Percentiles rank a stretch among this genome's conserved stretches.
These are phyloP conservation scores for Ormyrus pomaceus DNA, from an alignment of 2,888 invertebrate species.

Conservation along the genomic window DNA sequence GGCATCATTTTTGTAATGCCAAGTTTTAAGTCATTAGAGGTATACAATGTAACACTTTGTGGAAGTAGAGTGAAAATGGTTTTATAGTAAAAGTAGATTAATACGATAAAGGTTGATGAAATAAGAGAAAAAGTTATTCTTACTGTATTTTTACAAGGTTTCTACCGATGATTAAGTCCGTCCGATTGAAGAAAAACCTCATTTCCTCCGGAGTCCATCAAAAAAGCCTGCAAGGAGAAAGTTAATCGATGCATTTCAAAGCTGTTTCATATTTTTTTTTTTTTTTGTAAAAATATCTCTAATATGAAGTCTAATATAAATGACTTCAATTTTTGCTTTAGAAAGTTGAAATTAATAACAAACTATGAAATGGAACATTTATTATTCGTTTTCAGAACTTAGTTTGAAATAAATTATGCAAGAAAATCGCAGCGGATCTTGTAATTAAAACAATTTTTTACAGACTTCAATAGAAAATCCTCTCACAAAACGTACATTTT, in stretches of 20 bases:
- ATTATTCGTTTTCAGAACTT: too few relatives aligned
- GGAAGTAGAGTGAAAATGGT: too few relatives aligned
- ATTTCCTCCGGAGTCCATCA: slow-evolving; percentile 49
- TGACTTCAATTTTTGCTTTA: not conserved
- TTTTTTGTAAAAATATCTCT: slow-evolving; percentile 10
- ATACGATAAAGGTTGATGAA: not conserved
- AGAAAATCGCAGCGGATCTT: too few relatives aligned
- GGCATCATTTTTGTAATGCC: not conserved
- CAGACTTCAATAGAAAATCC: too few relatives aligned
- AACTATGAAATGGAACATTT: not conserved
- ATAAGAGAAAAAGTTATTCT: slow-evolving; percentile 16
- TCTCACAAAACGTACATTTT: too few relatives aligned
- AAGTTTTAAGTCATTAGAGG: too few relatives aligned
- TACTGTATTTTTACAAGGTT: slow-evolving; percentile 37
- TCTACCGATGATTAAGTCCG: slow-evolving; percentile 31
- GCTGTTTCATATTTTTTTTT: slow-evolving; percentile 22
- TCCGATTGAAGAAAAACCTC: slow-evolving; percentile 36
- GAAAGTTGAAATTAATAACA: slow-evolving; percentile 3
- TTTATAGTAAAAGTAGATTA: not conserved
- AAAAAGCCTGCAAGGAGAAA: slow-evolving; percentile 46
- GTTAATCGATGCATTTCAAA: slow-evolving; percentile 37
- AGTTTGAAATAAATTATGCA: too few relatives aligned
- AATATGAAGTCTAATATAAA: not conserved
- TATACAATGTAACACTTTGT: too few relatives aligned
- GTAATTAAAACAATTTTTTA: too few relatives aligned